Evolutionary conservation across 2,888 invertebrate genomes (phyloP).

Genomic region (Watsonalla cultraria): DNA sequence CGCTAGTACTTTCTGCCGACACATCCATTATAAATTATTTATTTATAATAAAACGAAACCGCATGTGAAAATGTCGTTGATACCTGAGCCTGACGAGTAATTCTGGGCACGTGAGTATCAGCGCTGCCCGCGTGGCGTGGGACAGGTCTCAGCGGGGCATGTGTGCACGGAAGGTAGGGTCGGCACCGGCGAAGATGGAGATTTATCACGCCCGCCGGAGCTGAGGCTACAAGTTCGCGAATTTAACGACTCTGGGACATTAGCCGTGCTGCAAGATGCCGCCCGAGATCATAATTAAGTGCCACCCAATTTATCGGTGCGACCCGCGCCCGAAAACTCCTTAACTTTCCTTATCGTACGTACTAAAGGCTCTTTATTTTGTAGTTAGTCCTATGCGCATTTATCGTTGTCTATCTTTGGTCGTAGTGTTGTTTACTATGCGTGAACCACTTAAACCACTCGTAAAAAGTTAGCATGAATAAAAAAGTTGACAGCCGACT

Average conservation of each 20-base stretch:
- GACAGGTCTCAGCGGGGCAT: neutral
- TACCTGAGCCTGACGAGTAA: neutral
- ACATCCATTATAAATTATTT: no score
- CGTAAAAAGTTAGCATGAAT: neutral
- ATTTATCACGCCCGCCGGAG: slow-evolving; percentile 75
- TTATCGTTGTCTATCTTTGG: slow-evolving; percentile 66
- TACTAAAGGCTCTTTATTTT: slow-evolving; percentile 75
- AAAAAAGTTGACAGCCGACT: neutral
- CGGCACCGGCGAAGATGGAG: slow-evolving; percentile 60
- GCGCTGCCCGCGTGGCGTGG: neutral
- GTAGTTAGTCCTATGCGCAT: slow-evolving; percentile 65
- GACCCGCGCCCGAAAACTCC: slow-evolving; percentile 73
- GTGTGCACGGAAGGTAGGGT: slow-evolving; percentile 22
- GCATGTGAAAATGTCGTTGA: no score
- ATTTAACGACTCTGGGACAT: slow-evolving; percentile 77
- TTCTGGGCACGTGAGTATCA: neutral
- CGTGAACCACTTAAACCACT: neutral
- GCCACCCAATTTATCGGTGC: slow-evolving; percentile 78
- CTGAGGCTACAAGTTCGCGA: slow-evolving; percentile 75
- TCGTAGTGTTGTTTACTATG: slow-evolving; percentile 29
- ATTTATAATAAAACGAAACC: no score
- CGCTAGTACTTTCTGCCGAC: no score
- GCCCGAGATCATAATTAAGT: slow-evolving; percentile 79
- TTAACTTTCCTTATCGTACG: slow-evolving; percentile 75
- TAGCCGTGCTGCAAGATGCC: slow-evolving; percentile 78